These are phyloP conservation scores for Argyrosomus japonicus DNA, from an alignment of 2,113 vertebrate genomes.

Conservation along the genomic window DNA sequence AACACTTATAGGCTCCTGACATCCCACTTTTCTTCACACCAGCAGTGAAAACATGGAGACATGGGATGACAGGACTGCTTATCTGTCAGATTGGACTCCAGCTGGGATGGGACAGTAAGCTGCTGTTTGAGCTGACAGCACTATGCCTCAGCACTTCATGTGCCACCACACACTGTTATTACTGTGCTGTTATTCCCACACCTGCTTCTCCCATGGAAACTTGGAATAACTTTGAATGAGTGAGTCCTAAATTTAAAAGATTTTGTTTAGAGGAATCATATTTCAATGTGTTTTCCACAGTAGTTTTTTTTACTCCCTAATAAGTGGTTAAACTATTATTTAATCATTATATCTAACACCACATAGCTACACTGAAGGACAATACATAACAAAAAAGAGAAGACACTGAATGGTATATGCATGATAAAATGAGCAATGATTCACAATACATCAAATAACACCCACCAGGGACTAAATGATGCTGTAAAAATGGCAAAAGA, in stretches of 20 bases:
- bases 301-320: background rate
- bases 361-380: background rate
- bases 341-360: background rate
- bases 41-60: slow-evolving; percentile 21
- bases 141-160: slow-evolving; percentile 19
- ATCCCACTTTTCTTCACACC: slow-evolving; percentile 4
- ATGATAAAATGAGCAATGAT: background rate
- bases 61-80: slow-evolving; percentile 21
- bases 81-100: slow-evolving; percentile 38
- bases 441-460: background rate
- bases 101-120: slow-evolving; percentile 27
- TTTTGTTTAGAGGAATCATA: background rate
- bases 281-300: too few relatives aligned
- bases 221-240: background rate
- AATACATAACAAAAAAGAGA: too few relatives aligned
- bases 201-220: background rate
- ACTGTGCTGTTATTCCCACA: background rate
- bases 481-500: background rate
- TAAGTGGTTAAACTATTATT: background rate
- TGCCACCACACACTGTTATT: background rate
- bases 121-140: slow-evolving; percentile 14
- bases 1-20: slow-evolving; percentile 3
- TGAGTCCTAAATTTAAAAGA: background rate
- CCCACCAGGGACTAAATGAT: background rate
- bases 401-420: too few relatives aligned